phyloP scores from a whole-genome alignment of 2,113 vertebrate species.

The Sula dactylatra region DNA sequence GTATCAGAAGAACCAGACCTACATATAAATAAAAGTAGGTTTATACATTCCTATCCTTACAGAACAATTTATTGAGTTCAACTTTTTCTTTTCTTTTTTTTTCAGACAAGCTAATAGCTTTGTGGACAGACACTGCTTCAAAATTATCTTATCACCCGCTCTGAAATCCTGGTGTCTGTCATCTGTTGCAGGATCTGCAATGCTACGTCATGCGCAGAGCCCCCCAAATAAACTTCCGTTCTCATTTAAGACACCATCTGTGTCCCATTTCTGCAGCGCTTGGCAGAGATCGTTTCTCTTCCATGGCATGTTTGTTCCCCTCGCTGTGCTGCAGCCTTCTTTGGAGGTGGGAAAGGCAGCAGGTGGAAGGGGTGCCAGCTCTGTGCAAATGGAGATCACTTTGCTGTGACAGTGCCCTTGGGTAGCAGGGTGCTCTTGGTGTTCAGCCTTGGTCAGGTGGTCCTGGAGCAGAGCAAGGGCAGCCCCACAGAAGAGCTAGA shows the following conservation, averaged over 20 bases:
- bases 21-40: not conserved
- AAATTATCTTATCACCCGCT: not conserved
- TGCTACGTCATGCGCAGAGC: not conserved
- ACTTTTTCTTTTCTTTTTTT: rapidly evolving
- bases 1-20: not conserved
- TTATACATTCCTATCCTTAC: not conserved
- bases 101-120: not conserved
- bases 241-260: constrained; percentile 51
- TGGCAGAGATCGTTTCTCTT: constrained; percentile 35
- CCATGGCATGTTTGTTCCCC: constrained; percentile 50
- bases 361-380: not conserved
- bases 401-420: rapidly evolving
- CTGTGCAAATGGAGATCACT: not conserved
- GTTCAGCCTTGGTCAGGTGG: not conserved
- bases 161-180: not conserved
- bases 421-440: not conserved
- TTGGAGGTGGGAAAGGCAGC: not conserved
- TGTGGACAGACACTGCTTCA: not conserved
- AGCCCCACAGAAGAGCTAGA: rapidly evolving
- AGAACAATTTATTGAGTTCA: not conserved
- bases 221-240: constrained; percentile 62
- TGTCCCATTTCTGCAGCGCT: constrained; percentile 30
- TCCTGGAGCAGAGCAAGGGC: not conserved
- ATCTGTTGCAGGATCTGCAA: constrained; percentile 19
- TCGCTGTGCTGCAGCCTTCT: not conserved